Conservation (phyloP, 2,113 vertebrate genomes). For the human (Homo sapiens) region DNA sequence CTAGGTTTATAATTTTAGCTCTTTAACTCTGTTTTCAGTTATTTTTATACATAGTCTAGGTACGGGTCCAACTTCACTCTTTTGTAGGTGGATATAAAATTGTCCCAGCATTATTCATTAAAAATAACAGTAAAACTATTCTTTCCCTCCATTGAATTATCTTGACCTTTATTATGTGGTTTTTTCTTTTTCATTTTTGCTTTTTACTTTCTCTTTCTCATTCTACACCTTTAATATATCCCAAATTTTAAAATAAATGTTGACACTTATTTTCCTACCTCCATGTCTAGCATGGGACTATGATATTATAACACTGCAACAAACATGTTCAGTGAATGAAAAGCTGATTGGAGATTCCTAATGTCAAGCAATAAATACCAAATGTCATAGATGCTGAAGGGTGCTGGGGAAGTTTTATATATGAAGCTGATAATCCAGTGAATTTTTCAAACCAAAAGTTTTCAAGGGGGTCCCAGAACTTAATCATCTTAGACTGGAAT, state of each 20-base stretch:
- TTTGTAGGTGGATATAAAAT: neutral
- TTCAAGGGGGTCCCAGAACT: neutral
- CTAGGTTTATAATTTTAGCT: neutral
- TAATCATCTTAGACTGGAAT: neutral
- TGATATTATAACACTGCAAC: neutral
- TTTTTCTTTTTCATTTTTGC: neutral
- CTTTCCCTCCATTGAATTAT: neutral
- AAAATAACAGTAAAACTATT: neutral
- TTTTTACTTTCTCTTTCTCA: neutral
- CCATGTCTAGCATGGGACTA: neutral
- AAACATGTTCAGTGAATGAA: neutral
- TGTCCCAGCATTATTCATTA: neutral
- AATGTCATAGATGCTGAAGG: neutral
- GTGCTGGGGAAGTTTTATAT: neutral
- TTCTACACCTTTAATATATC: neutral
- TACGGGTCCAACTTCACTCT: neutral
- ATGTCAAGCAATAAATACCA: conserved; percentile 1
- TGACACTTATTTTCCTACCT: conserved; percentile 18
- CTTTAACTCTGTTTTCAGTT: conserved; percentile 1
- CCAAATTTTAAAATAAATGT: conserved; percentile 4
- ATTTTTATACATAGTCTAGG: neutral
- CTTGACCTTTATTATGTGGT: neutral
- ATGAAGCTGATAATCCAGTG: neutral
- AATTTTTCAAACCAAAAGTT: conserved; percentile 23
- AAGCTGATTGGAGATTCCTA: conserved; percentile 30